Base-by-base conservation (phyloP, 1,140 invertebrate genomes). In the Drosophila prosaltans region DNA sequence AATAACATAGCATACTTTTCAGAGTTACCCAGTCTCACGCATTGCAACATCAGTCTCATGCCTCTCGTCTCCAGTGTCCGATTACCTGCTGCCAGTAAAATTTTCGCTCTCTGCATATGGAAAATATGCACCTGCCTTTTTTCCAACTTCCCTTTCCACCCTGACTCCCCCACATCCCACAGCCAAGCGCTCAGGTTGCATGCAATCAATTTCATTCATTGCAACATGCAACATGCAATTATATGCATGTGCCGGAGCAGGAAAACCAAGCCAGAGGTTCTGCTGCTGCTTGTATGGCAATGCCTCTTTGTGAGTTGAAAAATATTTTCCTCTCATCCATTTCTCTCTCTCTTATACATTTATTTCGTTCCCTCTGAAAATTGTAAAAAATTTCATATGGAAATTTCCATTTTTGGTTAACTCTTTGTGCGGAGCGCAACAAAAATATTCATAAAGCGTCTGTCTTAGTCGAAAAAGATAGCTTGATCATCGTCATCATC, bases 171-270 rank as follows among this genome's bases (percentile, higher is more conserved):
- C n/a, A 40, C 21, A 11, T 30, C 59, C 45, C 28, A 30, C 5
- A 10, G 8, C 16, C 16, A 24, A 24, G 57, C 32, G 9, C 57
- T 59, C 57, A 59, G 57, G 57, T 70, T 74, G 61, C 57, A 58
- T 65, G 80, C 75, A 79, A 82, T 82, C 80, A 83, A 82, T 82
- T 83, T 83, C 75, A 69, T 82, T 78, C 71, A 82, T 74, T 82
- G 70, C 71, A 74, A 60, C 60, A 58, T 61, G 64, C 64, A 72
- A 54, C 55, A 10, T 60, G 61, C 72, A 70, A 71, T 71, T 74
- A 74, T 60, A 57, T 24, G 40, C 39, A 40, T 36, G 8, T 59
- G 54, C 36, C 40, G 28, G 24, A 48, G 9, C 11, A 45, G 51
- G 16, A 26, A 40, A 62, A 40, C 59, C n/a, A 16, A 28, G 36